Evolutionary conservation across 2,888 invertebrate species (phyloP), one percentile per base, ranked within the genome.

Genomic region (Hermaeophaga mercurialis): DNA sequence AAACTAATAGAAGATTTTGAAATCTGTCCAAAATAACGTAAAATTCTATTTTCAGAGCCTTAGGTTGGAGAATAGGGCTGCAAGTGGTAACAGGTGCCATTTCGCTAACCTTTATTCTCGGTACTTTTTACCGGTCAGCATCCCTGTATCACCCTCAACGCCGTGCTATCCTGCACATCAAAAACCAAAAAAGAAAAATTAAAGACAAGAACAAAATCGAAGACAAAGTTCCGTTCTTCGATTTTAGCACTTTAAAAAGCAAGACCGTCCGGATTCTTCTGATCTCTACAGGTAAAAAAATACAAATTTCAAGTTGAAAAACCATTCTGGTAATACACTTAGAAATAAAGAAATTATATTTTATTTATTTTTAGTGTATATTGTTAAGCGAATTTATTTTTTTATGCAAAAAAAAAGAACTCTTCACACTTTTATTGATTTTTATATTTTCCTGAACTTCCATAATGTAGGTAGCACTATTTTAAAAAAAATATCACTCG

Each of bases 71-170:
- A 64, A 78, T 91, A 61, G 91, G 91, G 31, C 82, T 93, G 17
- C 93, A 93, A 78, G 88, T 90, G 24, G 88, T 93, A 28, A 91
- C 93, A n/a, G 91, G 90, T 39, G 86, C 88, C 11, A 86, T 92
- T 31, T 90, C 91, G 68, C 80, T 88, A 43, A 91, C 91, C 0
- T 92, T 93, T 75, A 87, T 93, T 70, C 82, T 93, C 22, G 93
- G 92, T 48, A 91, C 90, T 3, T 90, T 91, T 79, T 94, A 93
- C 79, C 86, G 94, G 24, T 92, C 92, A 4, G 92, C 93, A 0
- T 91, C 92, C 0, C 81, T 94, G 6, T 94, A 94, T 78, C 93
- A 94, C 75, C 93, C 93, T 0, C 91, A 93, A 74, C 78, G 93
- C 55, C 82, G 92, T 58, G 93, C 92, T 56, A 93, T 94, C 68